phyloP scores from a whole-genome alignment of 1,140 invertebrate species.

The Wiebesia pumilae region DNA sequence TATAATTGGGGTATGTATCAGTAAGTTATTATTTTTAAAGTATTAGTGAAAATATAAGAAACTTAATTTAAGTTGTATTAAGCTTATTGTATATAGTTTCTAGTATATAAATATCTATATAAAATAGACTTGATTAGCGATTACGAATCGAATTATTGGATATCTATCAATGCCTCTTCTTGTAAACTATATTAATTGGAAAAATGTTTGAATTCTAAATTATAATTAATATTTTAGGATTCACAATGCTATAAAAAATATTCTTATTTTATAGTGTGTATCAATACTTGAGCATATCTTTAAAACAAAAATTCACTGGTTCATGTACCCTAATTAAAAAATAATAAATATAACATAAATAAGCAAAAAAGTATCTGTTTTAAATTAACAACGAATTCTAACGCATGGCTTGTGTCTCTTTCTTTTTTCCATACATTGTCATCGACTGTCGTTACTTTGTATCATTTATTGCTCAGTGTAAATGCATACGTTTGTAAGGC shows the following conservation, averaged over 20 bases:
- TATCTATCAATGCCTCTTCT: background rate
- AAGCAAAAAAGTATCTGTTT: constrained; percentile 25
- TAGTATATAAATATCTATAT: constrained; percentile 16
- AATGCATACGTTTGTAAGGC: constrained; percentile 66
- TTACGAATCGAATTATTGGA: background rate
- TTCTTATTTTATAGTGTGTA: background rate
- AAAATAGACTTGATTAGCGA: background rate
- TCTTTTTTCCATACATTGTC: constrained; percentile 20
- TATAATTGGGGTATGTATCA: constrained; percentile 31
- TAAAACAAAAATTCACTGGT: background rate
- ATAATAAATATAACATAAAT: constrained; percentile 24
- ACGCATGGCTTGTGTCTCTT: background rate
- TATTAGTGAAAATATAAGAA: constrained; percentile 22
- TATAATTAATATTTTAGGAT: background rate
- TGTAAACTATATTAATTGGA: background rate
- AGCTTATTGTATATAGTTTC: constrained; percentile 18
- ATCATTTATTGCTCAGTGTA: constrained; percentile 63
- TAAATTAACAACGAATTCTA: constrained; percentile 26
- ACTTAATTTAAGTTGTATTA: constrained; percentile 9
- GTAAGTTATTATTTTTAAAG: constrained; percentile 7
- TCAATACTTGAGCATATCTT: background rate
- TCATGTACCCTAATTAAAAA: constrained; percentile 5
- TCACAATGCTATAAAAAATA: background rate
- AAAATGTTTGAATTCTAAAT: background rate
- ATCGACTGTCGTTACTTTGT: constrained; percentile 60